Evolutionary conservation across 2,888 invertebrate species (phyloP), one percentile per base, ranked within the genome.

Genomic region (Terebella lapidaria): DNA sequence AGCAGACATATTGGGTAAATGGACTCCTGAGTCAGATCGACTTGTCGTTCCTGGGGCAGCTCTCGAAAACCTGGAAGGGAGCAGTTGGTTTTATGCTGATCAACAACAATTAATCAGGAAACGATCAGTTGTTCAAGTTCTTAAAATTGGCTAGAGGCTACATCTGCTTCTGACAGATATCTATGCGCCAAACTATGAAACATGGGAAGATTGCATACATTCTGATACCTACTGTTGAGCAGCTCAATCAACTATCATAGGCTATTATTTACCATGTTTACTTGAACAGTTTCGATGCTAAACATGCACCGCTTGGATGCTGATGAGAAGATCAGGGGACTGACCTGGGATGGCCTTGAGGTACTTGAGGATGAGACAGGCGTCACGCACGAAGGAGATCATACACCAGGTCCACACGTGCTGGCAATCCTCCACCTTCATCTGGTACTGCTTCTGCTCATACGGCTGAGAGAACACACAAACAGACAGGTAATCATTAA

Each of bases 261-360:
- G n/a, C n/a, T n/a, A n/a, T n/a, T n/a, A n/a, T n/a, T n/a, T n/a
- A n/a, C n/a, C n/a, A n/a, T n/a, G n/a, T n/a, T n/a, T n/a, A n/a
- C n/a, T n/a, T n/a, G n/a, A n/a, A n/a, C n/a, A n/a, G n/a, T n/a
- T n/a, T n/a, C n/a, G n/a, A n/a, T n/a, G n/a, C n/a, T n/a, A n/a
- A n/a, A n/a, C n/a, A n/a, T n/a, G n/a, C n/a, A n/a, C n/a, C n/a
- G n/a, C n/a, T n/a, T n/a, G n/a, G n/a, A n/a, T n/a, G n/a, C n/a
- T n/a, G n/a, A n/a, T n/a, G n/a, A n/a, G n/a, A n/a, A n/a, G n/a
- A n/a, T n/a, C n/a, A n/a, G n/a, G n/a, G n/a, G 26, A 25, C n/a
- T 62, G 64, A 78, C 78, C 75, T 64, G 74, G 74, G 1, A 76
- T 61, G 64, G 71, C 70, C 61, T 75, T 77, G 51, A 76, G 71